Evolutionary conservation across 2,113 vertebrate species (phyloP).

Genomic region (Ameiurus melas): DNA sequence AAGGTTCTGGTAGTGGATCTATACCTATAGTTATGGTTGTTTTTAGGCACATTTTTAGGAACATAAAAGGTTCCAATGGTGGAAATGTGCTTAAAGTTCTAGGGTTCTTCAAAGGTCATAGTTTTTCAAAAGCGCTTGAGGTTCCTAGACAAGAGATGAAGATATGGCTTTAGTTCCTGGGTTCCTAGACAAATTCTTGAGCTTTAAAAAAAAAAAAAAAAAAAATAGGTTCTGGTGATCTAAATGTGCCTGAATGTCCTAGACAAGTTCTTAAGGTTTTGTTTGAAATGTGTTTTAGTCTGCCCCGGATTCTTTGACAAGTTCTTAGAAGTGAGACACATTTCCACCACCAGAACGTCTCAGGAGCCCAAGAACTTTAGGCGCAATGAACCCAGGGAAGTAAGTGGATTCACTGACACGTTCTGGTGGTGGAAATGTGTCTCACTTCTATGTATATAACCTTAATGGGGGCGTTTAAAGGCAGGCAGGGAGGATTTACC

Average conservation of each 20-base stretch:
- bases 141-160: background rate
- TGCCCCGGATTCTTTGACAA: background rate
- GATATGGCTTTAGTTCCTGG: background rate
- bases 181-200: background rate
- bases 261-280: background rate
- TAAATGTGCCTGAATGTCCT: background rate
- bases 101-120: background rate
- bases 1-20: conserved; percentile 1
- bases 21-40: too few species aligned
- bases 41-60: background rate
- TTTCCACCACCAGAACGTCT: too few species aligned
- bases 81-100: background rate
- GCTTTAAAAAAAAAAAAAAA: too few species aligned
- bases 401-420: background rate
- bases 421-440: background rate
- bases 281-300: background rate
- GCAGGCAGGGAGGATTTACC: background rate
- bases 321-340: background rate
- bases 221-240: background rate
- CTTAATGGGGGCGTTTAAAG: background rate
- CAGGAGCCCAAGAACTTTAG: too few species aligned
- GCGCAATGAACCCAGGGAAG: too few species aligned
- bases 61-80: background rate
- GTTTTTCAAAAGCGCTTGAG: background rate
- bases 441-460: background rate